Evolutionary conservation across 2,888 invertebrate genomes (phyloP).

Genomic region (Galerucella nymphaeae): DNA sequence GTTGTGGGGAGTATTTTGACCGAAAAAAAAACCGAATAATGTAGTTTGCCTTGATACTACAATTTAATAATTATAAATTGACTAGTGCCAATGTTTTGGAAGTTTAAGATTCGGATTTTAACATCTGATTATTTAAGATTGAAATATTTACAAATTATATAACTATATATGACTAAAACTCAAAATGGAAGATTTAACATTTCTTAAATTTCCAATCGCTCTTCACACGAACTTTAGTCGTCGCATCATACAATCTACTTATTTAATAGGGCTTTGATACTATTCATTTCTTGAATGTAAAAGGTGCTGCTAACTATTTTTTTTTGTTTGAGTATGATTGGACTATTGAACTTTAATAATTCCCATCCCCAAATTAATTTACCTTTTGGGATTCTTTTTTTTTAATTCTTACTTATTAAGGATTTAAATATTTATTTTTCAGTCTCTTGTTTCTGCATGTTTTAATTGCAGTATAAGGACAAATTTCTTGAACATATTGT

Average conservation of each 20-base stretch:
- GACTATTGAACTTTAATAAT: too few relatives aligned
- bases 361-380: too few relatives aligned
- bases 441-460: too few relatives aligned
- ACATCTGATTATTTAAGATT: background rate
- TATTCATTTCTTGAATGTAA: background rate
- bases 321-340: too few relatives aligned
- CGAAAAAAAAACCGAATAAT: background rate
- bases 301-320: background rate
- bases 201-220: background rate
- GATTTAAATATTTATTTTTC: too few relatives aligned
- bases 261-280: background rate
- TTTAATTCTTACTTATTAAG: too few relatives aligned
- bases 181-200: background rate
- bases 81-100: constrained; percentile 2
- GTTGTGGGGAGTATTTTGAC: constrained; percentile 3
- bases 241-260: background rate
- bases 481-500: too few relatives aligned
- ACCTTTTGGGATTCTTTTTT: too few relatives aligned
- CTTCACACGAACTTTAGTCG: too few relatives aligned
- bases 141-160: background rate
- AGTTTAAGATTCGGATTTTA: background rate
- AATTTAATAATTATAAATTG: background rate
- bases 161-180: background rate
- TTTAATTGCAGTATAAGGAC: too few relatives aligned
- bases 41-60: background rate